phyloP scores from a whole-genome alignment of 1,140 invertebrate genomes.

The Nylanderia fulva region DNA sequence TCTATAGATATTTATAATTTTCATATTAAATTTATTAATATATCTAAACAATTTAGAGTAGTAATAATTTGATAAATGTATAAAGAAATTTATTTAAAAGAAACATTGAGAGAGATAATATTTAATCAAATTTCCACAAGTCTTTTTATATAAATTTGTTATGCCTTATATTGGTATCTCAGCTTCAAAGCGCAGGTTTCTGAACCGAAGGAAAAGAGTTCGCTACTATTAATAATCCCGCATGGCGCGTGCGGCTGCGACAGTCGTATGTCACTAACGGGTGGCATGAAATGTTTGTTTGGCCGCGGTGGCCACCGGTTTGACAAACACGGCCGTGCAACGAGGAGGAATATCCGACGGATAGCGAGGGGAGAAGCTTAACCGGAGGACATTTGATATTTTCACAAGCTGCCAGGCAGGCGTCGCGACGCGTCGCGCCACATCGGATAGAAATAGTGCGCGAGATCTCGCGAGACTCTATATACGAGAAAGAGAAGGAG shows the following conservation, averaged over 20 bases:
- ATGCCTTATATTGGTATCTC: background rate
- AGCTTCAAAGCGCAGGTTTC: conserved; percentile 15
- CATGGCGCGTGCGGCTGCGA: conserved; percentile 63
- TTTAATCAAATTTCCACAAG: background rate
- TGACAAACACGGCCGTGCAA: conserved; percentile 77
- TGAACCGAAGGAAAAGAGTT: conserved; percentile 58
- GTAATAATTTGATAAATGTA: background rate
- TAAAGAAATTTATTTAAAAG: background rate
- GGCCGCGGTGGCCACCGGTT: conserved; percentile 73
- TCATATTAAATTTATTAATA: background rate
- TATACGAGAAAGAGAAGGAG: background rate
- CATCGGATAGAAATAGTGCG: conserved; percentile 68
- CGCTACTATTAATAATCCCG: conserved; percentile 71
- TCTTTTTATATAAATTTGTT: background rate
- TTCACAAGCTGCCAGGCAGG: conserved; percentile 70
- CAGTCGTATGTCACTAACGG: conserved; percentile 75
- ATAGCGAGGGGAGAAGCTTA: conserved; percentile 36
- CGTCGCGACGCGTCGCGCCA: conserved; percentile 27
- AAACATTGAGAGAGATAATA: no score
- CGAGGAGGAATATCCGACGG: conserved; percentile 33
- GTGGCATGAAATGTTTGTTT: conserved; percentile 79
- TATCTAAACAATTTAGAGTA: background rate
- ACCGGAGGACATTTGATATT: conserved; percentile 69
- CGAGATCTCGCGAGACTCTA: conserved; percentile 17
- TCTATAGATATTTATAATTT: background rate